Evolutionary conservation across 2,797 vertebrate species (phyloP).

Genomic region (Silurus lanzhouensis): DNA sequence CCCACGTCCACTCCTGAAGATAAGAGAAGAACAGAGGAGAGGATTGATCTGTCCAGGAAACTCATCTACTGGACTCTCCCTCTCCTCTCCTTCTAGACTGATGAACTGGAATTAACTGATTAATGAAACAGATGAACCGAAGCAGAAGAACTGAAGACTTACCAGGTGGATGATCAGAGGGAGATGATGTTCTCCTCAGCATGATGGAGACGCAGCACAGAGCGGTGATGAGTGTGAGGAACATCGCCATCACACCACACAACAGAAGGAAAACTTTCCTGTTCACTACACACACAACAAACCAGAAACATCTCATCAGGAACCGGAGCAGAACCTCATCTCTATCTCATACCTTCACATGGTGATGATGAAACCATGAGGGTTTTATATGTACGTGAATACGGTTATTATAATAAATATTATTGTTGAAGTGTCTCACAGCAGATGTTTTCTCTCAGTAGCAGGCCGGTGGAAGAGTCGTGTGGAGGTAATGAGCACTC

Average conservation of each 20-base stretch:
- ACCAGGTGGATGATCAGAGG: background rate
- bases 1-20: no score
- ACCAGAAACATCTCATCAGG: background rate
- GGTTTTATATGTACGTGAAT: no score
- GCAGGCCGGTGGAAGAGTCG: background rate
- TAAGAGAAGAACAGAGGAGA: background rate
- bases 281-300: background rate
- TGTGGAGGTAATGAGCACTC: background rate
- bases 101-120: background rate
- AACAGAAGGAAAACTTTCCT: constrained; percentile 1
- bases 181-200: background rate
- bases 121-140: background rate
- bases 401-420: background rate
- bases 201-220: background rate
- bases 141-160: background rate
- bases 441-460: background rate
- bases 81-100: background rate
- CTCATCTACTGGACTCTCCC: no score
- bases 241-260: background rate
- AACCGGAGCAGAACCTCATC: background rate
- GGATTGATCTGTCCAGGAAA: no score
- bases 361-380: no score
- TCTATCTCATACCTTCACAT: background rate
- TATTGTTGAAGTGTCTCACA: background rate
- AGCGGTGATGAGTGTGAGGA: background rate